Evolutionary conservation across 2,797 vertebrate species (phyloP).

Genomic region (Vireo griseus): DNA sequence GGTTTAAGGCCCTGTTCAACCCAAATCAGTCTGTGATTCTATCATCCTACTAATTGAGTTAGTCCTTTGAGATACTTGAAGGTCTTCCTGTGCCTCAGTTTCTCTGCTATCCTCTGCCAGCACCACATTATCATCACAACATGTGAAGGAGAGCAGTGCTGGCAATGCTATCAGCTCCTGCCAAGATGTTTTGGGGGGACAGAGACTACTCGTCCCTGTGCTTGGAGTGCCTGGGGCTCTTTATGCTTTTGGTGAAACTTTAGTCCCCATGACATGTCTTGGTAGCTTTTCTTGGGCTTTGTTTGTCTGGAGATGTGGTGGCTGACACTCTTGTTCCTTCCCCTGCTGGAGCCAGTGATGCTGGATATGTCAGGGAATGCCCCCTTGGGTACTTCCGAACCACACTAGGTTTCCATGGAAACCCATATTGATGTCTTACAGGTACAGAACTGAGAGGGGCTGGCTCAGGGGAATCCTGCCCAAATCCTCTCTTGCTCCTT

Average conservation of each 20-base stretch:
- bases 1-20: background rate
- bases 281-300: background rate
- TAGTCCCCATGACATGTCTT: background rate
- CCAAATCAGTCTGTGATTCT: background rate
- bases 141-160: background rate
- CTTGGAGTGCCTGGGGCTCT: background rate
- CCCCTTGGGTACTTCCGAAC: constrained; percentile 75
- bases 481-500: background rate
- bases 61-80: background rate
- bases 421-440: constrained; percentile 16
- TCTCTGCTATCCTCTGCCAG: background rate
- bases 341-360: background rate
- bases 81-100: background rate
- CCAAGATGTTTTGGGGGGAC: fast-evolving
- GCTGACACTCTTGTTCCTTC: background rate
- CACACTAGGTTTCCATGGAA: constrained; percentile 85
- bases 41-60: background rate
- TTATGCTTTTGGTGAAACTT: background rate
- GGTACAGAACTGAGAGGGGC: background rate
- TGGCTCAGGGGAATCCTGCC: background rate
- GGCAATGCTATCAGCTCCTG: background rate
- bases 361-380: constrained; percentile 25
- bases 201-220: fast-evolving
- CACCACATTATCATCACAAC: too few species aligned
- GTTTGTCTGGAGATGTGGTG: background rate